Evolutionary conservation across 2,113 vertebrate genomes (phyloP).

Genomic region (Ammodytes marinus): DNA sequence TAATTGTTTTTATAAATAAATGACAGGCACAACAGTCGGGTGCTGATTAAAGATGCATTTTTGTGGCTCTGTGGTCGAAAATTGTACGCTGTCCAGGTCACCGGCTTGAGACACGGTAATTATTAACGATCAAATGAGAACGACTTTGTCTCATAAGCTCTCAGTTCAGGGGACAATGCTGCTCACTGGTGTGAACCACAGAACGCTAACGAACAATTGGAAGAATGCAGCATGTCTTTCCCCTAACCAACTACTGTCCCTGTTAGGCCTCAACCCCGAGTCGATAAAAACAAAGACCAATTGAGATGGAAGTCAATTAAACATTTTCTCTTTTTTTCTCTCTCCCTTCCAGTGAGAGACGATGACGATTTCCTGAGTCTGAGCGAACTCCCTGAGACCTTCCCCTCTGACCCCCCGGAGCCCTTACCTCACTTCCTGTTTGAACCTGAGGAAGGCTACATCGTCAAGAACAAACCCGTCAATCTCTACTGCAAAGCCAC

Average conservation of each 20-base stretch:
- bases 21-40: conserved; percentile 9
- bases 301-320: not conserved
- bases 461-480: conserved; percentile 95
- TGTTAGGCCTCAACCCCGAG: not conserved
- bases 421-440: conserved; percentile 96
- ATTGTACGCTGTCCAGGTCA: conserved; percentile 25
- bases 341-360: conserved; percentile 75
- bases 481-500: conserved; percentile 97
- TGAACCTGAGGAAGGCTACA: conserved; percentile 96
- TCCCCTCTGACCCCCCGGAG: conserved; percentile 96
- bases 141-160: conserved; percentile 1
- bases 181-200: conserved; percentile 32
- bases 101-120: conserved; percentile 19
- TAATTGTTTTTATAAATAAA: conserved; percentile 4
- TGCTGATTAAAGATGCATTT: conserved; percentile 40
- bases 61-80: conserved; percentile 35
- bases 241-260: not conserved
- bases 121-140: conserved; percentile 48
- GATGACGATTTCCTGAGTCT: conserved; percentile 96
- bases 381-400: conserved; percentile 96
- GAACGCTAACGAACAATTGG: conserved; percentile 28
- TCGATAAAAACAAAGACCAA: conserved; percentile 17
- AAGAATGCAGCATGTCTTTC: conserved; percentile 9
- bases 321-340: not conserved
- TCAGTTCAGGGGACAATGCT: conserved; percentile 17